Base-by-base conservation (phyloP, 2,888 invertebrate genomes). In the Acrocyrtus sp. region DNA sequence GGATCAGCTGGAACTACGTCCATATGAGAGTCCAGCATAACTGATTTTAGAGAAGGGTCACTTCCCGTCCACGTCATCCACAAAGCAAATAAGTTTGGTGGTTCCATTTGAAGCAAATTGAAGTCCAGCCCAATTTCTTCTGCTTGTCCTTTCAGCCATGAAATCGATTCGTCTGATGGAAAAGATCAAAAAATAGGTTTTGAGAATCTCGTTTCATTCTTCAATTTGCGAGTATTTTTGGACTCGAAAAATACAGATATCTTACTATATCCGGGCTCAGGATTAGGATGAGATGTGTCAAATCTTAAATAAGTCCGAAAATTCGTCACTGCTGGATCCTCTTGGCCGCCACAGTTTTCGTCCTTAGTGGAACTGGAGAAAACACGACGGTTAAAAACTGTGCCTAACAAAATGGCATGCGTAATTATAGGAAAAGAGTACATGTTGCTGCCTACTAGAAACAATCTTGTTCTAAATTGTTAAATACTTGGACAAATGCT, bases 1-100 rank as follows among this genome's bases (percentile, higher is more conserved):
- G n/a, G n/a, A 83, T 92, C 95, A 0, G 96, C 96, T 5, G 98
- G 96, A 1, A 98, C 98, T 3, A 98, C 98, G 84, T 98, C 98
- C 90, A 94, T 96, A 83, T 98, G 98, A 4, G 96, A 96, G 84
- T 96, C 97, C 24, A 98, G 87, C 80, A 97, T 83, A 72, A 98
- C 87, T 0, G 92, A 85, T 5, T 92, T 90, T 66, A 91, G 84
- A 10, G 43, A 34, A 0, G 92, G 91, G 39, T 93, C 88, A 0
- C 86, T 88, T 39, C 98, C 98, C 34, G 83, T 81, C 92, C 95
- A 94, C 82, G 94, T 93, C 83, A 98, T 85, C 24, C 96, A 85
- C 1, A 77, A 54, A 3, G 69, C 69, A 63, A 77, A 77, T 21
- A 66, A 72, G 3, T 69, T 66, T 0, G 74, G 69, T 19, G 57